These are phyloP conservation scores for Bovichtus variegatus DNA, from an alignment of 2,797 vertebrate species.

Conservation along the genomic window DNA sequence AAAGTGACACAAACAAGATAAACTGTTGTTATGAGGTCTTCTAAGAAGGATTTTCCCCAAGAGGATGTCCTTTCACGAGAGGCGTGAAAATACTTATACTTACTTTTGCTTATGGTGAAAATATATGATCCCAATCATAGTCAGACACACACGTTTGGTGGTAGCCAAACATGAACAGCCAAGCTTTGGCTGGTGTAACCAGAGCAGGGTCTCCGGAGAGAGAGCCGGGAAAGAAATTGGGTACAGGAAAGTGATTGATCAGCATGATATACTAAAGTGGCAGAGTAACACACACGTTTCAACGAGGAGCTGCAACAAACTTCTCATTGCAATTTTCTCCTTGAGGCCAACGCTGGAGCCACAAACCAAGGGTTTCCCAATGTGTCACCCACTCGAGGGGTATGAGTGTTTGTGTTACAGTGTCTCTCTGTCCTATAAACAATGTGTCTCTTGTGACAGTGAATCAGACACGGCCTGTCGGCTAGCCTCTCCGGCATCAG, in stretches of 20 bases:
- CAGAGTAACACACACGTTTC: conserved; percentile 23
- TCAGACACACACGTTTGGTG: conserved; percentile 41
- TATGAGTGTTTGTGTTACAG: conserved; percentile 80
- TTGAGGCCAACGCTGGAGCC: conserved; percentile 59
- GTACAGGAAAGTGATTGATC: conserved; percentile 52
- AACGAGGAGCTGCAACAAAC: conserved; percentile 37
- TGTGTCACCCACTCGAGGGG: conserved; percentile 77
- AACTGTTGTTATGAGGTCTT: conserved; percentile 37
- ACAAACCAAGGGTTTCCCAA: conserved; percentile 75
- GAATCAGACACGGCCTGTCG: conserved; percentile 75
- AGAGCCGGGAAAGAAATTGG: conserved; percentile 46
- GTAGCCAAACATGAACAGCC: conserved; percentile 48
- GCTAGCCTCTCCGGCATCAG: conserved; percentile 76
- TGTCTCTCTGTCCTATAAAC: conserved; percentile 81
- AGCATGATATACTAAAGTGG: conserved; percentile 37
- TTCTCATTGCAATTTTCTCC: conserved; percentile 41
- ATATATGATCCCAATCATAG: conserved; percentile 57
- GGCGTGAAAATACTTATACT: conserved; percentile 61
- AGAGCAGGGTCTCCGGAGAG: conserved; percentile 49
- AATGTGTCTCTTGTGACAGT: conserved; percentile 81
- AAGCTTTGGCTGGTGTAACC: conserved; percentile 52
- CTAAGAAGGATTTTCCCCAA: conserved; percentile 44
- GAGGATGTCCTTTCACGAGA: conserved; percentile 43
- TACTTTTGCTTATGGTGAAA: conserved; percentile 64
- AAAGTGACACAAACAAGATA: conserved; percentile 45